Evolutionary conservation across 2,888 invertebrate genomes (phyloP), one percentile per base, ranked within the genome.

Genomic region (Tyria jacobaeae): DNA sequence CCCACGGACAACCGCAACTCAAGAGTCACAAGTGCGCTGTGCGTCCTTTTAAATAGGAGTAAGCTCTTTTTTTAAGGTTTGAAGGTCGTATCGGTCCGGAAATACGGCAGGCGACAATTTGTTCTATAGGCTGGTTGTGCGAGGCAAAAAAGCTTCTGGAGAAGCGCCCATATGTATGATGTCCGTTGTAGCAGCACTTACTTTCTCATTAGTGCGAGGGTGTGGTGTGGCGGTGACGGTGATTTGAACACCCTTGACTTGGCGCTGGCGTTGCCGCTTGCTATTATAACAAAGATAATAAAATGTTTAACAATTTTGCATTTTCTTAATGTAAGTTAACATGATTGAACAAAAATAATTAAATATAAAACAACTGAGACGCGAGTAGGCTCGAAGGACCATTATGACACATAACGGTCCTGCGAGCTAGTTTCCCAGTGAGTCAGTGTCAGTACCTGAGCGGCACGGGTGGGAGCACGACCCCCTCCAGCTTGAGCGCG

Each of bases 401-500:
- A 15, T 47, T 12, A n/a, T 17, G 24, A n/a, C n/a, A n/a, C n/a
- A n/a, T n/a, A n/a, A n/a, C n/a, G n/a, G n/a, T n/a, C n/a, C n/a
- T n/a, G n/a, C n/a, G n/a, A n/a, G n/a, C n/a, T n/a, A n/a, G n/a
- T n/a, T n/a, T n/a, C n/a, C n/a, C n/a, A n/a, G n/a, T n/a, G n/a
- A n/a, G n/a, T n/a, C n/a, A n/a, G n/a, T n/a, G n/a, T n/a, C 3
- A 6, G 1, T 37, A 98, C 94, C 75, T 96, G 95, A 64, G 97
- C 96, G 66, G 96, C 95, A 71, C 95, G 94, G 85, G 79, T 44
- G 66, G 98, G 96, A 79, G 96, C 53, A 99, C 74, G 6, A 99
- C 98, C 0, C 99, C 99, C 89, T 99, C 99, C 2, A 99, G 97
- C 93, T 98, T 98, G 27, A 99, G 95, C 1, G 98, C 98, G 64